A percentile compares a stretch with the other conserved stretches of the same genome.
phyloP scores from a whole-genome alignment of 1,140 invertebrate genomes.

The Augochlora pura region DNA sequence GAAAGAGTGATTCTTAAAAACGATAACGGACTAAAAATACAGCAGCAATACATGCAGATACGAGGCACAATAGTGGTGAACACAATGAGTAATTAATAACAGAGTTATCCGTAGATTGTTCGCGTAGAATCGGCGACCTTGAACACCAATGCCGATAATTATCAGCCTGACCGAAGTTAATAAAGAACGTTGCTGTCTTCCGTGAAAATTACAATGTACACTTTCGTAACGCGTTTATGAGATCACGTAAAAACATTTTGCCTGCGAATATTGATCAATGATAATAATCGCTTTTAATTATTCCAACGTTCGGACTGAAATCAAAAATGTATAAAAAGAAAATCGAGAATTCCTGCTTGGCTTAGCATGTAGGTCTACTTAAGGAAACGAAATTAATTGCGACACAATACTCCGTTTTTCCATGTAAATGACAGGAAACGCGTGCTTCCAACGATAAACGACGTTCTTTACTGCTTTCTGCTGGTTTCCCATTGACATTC shows the following conservation, averaged over 20 bases:
- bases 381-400: background rate
- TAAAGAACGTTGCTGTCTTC: conserved; percentile 9
- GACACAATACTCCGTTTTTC: background rate
- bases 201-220: conserved; percentile 5
- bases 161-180: background rate
- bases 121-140: conserved; percentile 7
- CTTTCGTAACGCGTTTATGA: background rate
- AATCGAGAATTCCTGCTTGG: background rate
- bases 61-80: too few species aligned
- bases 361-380: background rate
- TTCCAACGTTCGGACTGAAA: background rate
- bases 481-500: background rate
- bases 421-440: background rate
- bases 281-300: background rate
- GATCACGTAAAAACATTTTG: background rate
- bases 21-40: background rate
- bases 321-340: background rate
- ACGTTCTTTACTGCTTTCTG: background rate
- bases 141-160: conserved; percentile 15
- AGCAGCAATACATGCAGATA: background rate
- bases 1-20: background rate
- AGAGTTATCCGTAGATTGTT: conserved; percentile 8
- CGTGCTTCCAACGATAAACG: background rate
- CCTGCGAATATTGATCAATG: background rate
- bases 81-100: conserved; percentile 6